Percentiles rank a stretch among this genome's conserved stretches.
Evolutionary conservation across 2,797 vertebrate species (phyloP).

Genomic region (Nyctalus aviator): DNA sequence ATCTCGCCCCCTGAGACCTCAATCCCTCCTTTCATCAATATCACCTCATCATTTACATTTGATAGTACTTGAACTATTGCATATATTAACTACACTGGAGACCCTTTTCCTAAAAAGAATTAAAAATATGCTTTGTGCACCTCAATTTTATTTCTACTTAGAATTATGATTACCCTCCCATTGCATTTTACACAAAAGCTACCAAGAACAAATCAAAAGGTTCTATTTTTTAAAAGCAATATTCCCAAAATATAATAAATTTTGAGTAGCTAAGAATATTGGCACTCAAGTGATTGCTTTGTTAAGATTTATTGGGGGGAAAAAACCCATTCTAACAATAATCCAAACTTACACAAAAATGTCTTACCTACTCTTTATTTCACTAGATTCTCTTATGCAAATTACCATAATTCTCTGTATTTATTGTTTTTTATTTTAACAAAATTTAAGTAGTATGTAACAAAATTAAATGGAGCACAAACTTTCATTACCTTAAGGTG

Average conservation of each 20-base stretch:
- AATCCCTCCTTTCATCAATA: slow-evolving; percentile 94
- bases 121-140: slow-evolving; percentile 82
- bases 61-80: slow-evolving; percentile 88
- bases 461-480: slow-evolving; percentile 72
- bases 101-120: slow-evolving; percentile 78
- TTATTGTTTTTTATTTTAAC: slow-evolving; percentile 15
- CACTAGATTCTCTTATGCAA: slow-evolving; percentile 41
- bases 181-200: slow-evolving; percentile 18
- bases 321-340: background rate
- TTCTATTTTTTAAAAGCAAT: slow-evolving; percentile 18
- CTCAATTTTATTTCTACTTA: slow-evolving; percentile 79
- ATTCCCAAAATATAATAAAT: background rate
- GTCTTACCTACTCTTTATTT: slow-evolving; percentile 37
- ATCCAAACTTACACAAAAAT: slow-evolving; percentile 44
- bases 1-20: slow-evolving; percentile 95
- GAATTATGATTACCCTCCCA: background rate
- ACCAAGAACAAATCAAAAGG: background rate
- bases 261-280: background rate
- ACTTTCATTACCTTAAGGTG: slow-evolving; percentile 42
- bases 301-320: slow-evolving; percentile 45
- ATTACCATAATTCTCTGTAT: background rate
- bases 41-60: slow-evolving; percentile 93
- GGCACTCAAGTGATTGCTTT: slow-evolving; percentile 50
- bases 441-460: slow-evolving; percentile 42
- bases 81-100: slow-evolving; percentile 89